These are phyloP conservation scores for Eciton burchellii DNA, from an alignment of 1,140 invertebrate genomes.

Conservation along the genomic window DNA sequence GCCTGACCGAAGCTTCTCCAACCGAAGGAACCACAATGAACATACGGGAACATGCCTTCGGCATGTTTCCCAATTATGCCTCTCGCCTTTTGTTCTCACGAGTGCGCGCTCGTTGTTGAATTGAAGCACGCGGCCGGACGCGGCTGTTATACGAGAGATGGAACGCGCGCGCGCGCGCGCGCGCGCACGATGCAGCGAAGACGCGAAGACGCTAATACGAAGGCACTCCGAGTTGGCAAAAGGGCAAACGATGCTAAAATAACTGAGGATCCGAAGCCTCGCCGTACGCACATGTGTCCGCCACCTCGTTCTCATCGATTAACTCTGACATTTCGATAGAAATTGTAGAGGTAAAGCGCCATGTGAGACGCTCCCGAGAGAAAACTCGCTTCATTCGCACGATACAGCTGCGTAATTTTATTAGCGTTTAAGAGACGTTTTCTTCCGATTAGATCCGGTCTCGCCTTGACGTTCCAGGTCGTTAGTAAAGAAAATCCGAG, in stretches of 20 bases:
- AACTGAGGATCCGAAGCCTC: slow-evolving; percentile 10
- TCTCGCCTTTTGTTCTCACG: slow-evolving; percentile 48
- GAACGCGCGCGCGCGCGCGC: background rate
- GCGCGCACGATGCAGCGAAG: background rate
- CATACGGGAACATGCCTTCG: slow-evolving; percentile 41
- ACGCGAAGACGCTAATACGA: background rate
- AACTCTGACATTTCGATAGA: slow-evolving; percentile 63
- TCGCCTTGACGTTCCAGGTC: background rate
- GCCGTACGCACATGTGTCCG: slow-evolving; percentile 20
- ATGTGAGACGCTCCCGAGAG: slow-evolving; percentile 10
- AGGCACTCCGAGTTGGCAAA: slow-evolving; percentile 42
- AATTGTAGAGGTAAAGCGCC: slow-evolving; percentile 23
- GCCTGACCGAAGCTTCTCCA: background rate
- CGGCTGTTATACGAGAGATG: background rate
- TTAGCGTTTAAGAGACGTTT: background rate
- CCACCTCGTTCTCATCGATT: slow-evolving; percentile 62
- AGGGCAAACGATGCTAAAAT: slow-evolving; percentile 60
- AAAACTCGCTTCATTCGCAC: background rate
- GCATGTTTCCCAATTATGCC: slow-evolving; percentile 34
- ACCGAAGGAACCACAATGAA: slow-evolving; percentile 29
- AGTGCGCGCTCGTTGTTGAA: background rate
- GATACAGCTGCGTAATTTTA: slow-evolving; percentile 2
- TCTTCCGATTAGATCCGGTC: background rate
- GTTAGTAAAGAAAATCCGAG: background rate
- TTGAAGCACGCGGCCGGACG: background rate